Evolutionary conservation across 1,140 invertebrate species (phyloP), one percentile per base, ranked within the genome.

Genomic region (Daktulosphaira vitifoliae): DNA sequence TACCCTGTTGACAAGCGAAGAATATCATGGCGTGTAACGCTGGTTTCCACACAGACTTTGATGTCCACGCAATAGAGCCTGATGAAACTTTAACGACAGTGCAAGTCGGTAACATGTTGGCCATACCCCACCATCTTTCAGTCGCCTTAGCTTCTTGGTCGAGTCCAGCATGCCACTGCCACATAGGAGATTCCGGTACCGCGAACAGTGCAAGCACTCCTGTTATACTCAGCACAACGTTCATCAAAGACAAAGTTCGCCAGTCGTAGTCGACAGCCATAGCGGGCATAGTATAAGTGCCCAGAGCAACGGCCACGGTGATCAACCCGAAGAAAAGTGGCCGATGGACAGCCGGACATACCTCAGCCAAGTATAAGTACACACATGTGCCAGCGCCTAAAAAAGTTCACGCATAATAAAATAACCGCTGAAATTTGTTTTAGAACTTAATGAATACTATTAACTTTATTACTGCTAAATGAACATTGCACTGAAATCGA

Each of bases 1-100:
- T 83, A 51, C 84, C 76, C 69, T 86, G 84, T 78, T 87, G 85
- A 66, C 85, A 81, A 5, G 81, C 71, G 73, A 87, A 87, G 71
- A 86, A 81, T 0, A 76, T 66, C 3, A 85, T 75, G 0, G 85
- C 74, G 6, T 85, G 77, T 0, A 80, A 66, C 68, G 86, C 84
- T 0, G 85, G 84, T 69, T 84, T 84, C 67, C 84, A 74, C 0
- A 80, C 77, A 44, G 72, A 26, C 39, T 5, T 5, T 39, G 39
- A 62, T 3, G 52, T 42, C 9, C 66, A 7, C 4, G 6, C n/a
- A 15, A 3, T 46, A 11, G 2, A 1, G 1, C 5, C 11, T 33
- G 5, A 6, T 11, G 29, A 11, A 6, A 11, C 29, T 33, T 5
- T 33, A 11, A 6, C 11, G 11, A 11, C 5, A 11, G 29, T 33